Conservation (phyloP, 2,113 vertebrate species). For the Eulemur rufifrons region DNA sequence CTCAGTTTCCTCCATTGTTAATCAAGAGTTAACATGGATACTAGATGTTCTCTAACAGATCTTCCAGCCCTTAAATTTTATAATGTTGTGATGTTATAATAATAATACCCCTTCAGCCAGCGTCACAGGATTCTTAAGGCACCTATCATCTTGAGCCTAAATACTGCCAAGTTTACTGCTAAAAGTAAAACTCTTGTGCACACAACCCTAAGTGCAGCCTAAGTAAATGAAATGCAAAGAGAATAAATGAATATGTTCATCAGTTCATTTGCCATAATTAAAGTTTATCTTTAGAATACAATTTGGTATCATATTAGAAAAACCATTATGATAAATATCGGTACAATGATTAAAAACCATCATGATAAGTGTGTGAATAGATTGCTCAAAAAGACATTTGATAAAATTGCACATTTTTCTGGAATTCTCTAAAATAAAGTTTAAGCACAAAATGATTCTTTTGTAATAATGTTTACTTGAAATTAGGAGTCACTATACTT, state of each 20-base stretch:
- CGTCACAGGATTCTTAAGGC: neutral
- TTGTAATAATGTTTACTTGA: neutral
- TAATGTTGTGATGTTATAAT: neutral
- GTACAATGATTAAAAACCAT: neutral
- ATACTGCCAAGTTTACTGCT: neutral
- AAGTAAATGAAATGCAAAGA: neutral
- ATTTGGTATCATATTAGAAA: constrained; percentile 1
- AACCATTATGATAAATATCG: neutral
- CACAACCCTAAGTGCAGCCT: neutral
- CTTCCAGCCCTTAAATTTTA: neutral
- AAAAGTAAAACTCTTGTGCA: neutral
- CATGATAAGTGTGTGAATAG: neutral
- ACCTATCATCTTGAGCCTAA: neutral
- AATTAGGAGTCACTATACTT: neutral
- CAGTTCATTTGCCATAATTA: neutral
- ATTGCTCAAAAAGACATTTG: neutral
- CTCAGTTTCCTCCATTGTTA: neutral
- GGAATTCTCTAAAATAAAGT: neutral
- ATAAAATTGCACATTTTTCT: neutral
- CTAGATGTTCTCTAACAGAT: neutral
- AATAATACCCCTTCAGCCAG: neutral
- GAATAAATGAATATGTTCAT: neutral
- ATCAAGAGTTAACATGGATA: neutral
- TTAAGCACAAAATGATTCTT: neutral
- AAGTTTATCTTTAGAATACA: neutral